A percentile compares a stretch with the other conserved stretches of the same genome.
phyloP scores from a whole-genome alignment of 2,113 vertebrate species.

The Sus scrofa region T2T-Sscrofa CM000818.6:31832001-31832500 shows the following conservation, averaged over 20 bases:
- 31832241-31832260: not conserved
- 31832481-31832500: not conserved
- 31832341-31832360: constrained; percentile 29
- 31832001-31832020: constrained; percentile 55
- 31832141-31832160: not conserved
- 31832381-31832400: not conserved
- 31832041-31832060: constrained; percentile 27
- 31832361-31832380: no score
- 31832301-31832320: constrained; percentile 1
- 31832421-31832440: not conserved
- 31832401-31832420: not conserved
- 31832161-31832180: constrained; percentile 45
- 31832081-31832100: constrained; percentile 57
- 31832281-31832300: not conserved
- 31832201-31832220: not conserved
- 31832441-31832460: not conserved
- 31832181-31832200: not conserved
- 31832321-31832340: not conserved
- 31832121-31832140: not conserved
- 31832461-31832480: constrained; percentile 7
- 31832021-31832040: constrained; percentile 27
- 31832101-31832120: not conserved
- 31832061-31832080: constrained; percentile 58
- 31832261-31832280: not conserved
- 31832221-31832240: not conserved